Percentiles rank a stretch among this genome's conserved stretches.
Conservation (phyloP, 2,113 vertebrate genomes). For the Oceanites oceanicus region DNA sequence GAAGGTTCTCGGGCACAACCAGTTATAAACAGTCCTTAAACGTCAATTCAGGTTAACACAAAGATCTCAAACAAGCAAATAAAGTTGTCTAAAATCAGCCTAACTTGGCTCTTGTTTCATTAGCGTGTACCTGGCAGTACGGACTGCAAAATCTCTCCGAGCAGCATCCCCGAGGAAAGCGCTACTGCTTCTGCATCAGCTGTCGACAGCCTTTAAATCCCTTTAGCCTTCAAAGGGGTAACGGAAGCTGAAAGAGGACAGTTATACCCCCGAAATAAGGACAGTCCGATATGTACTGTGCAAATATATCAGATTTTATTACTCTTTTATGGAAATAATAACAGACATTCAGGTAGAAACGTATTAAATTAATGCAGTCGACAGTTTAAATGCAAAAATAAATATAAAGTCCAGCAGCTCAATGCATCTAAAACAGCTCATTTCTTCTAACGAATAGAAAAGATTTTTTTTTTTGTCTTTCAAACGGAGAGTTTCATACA, state of each 20-base stretch:
- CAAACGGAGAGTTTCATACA: constrained; percentile 40
- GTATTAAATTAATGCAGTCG: constrained; percentile 77
- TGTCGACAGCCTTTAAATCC: accelerated
- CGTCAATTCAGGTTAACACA: not conserved
- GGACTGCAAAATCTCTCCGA: not conserved
- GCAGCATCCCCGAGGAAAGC: not conserved
- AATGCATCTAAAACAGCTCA: constrained; percentile 65
- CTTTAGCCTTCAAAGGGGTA: not conserved
- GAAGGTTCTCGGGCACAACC: not conserved
- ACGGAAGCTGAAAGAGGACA: not conserved
- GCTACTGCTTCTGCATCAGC: not conserved
- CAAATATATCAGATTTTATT: constrained; percentile 82
- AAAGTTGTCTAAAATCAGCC: not conserved
- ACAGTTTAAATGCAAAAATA: constrained; percentile 81
- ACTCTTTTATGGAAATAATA: constrained; percentile 72
- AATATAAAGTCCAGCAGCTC: constrained; percentile 73
- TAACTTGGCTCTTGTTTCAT: not conserved
- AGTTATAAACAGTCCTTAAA: not conserved
- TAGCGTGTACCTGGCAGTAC: not conserved
- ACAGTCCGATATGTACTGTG: constrained; percentile 49
- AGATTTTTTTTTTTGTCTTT: constrained; percentile 50
- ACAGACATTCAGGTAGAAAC: constrained; percentile 78
- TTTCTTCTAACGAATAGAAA: constrained; percentile 70
- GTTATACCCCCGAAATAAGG: not conserved
- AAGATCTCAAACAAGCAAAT: not conserved